Conservation (phyloP, 2,888 invertebrate species). For the Camponotus fellah region DNA sequence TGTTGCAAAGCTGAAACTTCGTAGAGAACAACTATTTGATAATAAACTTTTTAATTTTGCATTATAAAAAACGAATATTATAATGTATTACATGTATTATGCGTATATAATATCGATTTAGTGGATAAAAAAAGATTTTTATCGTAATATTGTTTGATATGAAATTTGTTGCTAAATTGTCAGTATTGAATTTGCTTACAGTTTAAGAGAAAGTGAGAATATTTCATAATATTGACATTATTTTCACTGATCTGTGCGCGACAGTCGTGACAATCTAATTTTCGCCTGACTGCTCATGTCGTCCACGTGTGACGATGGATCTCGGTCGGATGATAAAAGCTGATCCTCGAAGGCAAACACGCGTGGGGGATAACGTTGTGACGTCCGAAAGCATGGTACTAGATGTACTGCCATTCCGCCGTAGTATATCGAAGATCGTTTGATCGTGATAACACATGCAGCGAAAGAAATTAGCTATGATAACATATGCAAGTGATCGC, state of each 20-base stretch:
- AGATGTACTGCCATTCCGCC: slow-evolving; percentile 46
- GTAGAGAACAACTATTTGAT: not conserved
- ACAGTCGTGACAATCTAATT: slow-evolving; percentile 15
- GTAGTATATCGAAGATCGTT: slow-evolving; percentile 55
- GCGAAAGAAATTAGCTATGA: slow-evolving; percentile 45
- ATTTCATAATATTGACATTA: slow-evolving; percentile 29
- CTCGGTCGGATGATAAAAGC: slow-evolving; percentile 60
- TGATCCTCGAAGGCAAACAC: slow-evolving; percentile 60
- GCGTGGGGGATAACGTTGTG: slow-evolving; percentile 51
- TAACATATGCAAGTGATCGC: slow-evolving; percentile 6
- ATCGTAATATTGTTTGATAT: not conserved
- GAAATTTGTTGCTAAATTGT: not conserved
- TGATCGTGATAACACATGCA: slow-evolving; percentile 31
- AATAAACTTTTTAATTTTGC: not conserved
- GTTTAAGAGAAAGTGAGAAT: slow-evolving; percentile 8
- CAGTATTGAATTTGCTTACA: not conserved
- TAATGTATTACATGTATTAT: not conserved
- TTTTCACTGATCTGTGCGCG: slow-evolving; percentile 9
- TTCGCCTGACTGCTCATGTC: slow-evolving; percentile 44
- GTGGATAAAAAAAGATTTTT: not conserved
- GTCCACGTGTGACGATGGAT: slow-evolving; percentile 57
- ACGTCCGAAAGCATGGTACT: slow-evolving; percentile 53
- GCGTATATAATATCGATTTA: not conserved
- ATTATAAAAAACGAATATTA: not conserved
- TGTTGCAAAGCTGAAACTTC: not conserved